Conservation (phyloP, 30 jellyfish, hydroid and myxozoan genomes). For the Pelagia noctiluca region DNA sequence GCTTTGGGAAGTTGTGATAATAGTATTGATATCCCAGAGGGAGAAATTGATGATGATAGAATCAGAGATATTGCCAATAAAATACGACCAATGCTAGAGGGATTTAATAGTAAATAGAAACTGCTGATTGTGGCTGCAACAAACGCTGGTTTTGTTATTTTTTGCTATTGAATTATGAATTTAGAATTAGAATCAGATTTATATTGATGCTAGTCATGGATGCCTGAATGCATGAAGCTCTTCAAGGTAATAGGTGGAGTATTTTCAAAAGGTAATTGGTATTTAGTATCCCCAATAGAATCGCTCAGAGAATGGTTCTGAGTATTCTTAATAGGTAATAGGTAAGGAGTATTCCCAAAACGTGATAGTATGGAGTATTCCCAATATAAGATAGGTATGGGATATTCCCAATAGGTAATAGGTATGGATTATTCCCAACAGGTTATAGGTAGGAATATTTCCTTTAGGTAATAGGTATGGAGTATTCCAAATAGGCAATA, state of each 20-base stretch:
- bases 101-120: not conserved
- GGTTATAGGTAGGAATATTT: too few species aligned
- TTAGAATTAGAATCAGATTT: too few species aligned
- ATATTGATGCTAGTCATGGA: not conserved
- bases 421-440: too few species aligned
- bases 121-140: not conserved
- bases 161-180: not conserved
- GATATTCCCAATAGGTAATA: too few species aligned
- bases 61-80: slow-evolving; percentile 1
- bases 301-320: too few species aligned
- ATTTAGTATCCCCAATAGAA: not conserved
- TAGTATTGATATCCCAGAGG: slow-evolving; percentile 11
- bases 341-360: too few species aligned
- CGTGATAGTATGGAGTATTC: too few species aligned
- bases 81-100: slow-evolving; percentile 23
- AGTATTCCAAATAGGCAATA: too few species aligned
- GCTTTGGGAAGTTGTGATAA: not conserved
- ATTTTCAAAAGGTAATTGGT: not conserved
- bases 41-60: slow-evolving; percentile 3
- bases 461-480: too few species aligned
- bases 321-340: too few species aligned
- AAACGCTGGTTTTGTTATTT: too few species aligned
- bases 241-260: not conserved
- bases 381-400: too few species aligned
- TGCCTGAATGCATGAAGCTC: not conserved